phyloP scores from a whole-genome alignment of 2,797 vertebrate genomes.

The Hoplostethus atlanticus region DNA sequence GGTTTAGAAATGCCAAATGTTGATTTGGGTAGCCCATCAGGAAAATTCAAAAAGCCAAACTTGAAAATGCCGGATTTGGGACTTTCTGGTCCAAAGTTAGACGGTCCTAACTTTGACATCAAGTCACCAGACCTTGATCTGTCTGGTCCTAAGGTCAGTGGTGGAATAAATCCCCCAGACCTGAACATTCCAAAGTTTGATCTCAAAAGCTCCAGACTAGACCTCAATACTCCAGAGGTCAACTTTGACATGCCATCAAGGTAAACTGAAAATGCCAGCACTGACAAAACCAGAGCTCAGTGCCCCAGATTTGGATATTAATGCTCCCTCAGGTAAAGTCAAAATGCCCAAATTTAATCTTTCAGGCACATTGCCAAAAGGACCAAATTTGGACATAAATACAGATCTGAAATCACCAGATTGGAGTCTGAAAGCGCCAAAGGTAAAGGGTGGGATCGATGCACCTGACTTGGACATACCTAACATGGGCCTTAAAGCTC shows the following conservation, averaged over 20 bases:
- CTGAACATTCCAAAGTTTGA: conserved; percentile 46
- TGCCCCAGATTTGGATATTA: conserved; percentile 56
- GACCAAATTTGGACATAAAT: conserved; percentile 41
- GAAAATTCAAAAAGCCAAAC: conserved; percentile 53
- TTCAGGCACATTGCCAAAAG: conserved; percentile 50
- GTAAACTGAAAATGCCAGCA: conserved; percentile 29
- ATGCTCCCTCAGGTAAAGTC: conserved; percentile 56
- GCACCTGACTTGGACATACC: conserved; percentile 50
- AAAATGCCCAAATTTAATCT: conserved; percentile 59
- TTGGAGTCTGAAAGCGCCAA: conserved; percentile 59
- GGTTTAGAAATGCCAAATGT: conserved; percentile 49
- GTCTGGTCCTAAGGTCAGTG: conserved; percentile 62
- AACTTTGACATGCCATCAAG: conserved; percentile 16
- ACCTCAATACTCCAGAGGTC: conserved; percentile 39
- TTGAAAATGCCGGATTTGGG: conserved; percentile 27
- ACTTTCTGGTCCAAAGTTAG: conserved; percentile 11
- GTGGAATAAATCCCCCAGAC: conserved; percentile 55
- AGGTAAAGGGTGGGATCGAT: conserved; percentile 57
- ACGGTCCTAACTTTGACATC: conserved; percentile 34
- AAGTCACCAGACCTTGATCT: conserved; percentile 32
- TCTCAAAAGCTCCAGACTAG: conserved; percentile 46
- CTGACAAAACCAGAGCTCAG: conserved; percentile 26
- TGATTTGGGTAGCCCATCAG: conserved; percentile 48
- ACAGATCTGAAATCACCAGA: conserved; percentile 55
- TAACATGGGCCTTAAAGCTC: conserved; percentile 45